Conservation (phyloP, 2,888 invertebrate genomes). For the Tenthredo mesomela region DNA sequence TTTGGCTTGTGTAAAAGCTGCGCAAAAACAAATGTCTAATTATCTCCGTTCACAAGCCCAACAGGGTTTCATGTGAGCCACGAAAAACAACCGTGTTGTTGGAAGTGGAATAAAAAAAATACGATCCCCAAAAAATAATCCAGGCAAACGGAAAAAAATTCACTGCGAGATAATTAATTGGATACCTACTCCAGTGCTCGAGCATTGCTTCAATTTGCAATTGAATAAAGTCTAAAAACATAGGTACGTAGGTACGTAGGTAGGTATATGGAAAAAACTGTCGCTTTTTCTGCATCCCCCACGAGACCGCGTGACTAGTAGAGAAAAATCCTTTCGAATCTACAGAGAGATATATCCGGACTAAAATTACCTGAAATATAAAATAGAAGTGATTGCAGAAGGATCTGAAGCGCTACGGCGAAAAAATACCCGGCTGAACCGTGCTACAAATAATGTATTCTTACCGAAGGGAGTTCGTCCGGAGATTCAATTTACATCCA, state of each 20-base stretch:
- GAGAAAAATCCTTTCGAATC: background rate
- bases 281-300: background rate
- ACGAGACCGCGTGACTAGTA: background rate
- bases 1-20: background rate
- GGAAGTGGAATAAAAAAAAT: background rate
- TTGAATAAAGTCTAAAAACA: background rate
- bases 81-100: background rate
- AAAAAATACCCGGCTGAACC: background rate
- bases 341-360: constrained; percentile 18
- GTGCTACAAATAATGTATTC: constrained; percentile 46
- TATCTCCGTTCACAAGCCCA: constrained; percentile 4
- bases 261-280: background rate
- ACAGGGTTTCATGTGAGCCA: constrained; percentile 12
- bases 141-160: background rate
- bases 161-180: constrained; percentile 34
- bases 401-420: constrained; percentile 33
- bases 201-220: background rate
- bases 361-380: constrained; percentile 43
- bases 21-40: constrained; percentile 31
- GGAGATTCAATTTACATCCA: constrained; percentile 50
- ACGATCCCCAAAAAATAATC: constrained; percentile 26
- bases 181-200: background rate
- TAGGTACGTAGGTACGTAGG: background rate
- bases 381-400: constrained; percentile 26
- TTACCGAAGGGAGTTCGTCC: constrained; percentile 45